Evolutionary conservation across 1,140 invertebrate species (phyloP).

Genomic region (Sesamia nonagrioides): DNA sequence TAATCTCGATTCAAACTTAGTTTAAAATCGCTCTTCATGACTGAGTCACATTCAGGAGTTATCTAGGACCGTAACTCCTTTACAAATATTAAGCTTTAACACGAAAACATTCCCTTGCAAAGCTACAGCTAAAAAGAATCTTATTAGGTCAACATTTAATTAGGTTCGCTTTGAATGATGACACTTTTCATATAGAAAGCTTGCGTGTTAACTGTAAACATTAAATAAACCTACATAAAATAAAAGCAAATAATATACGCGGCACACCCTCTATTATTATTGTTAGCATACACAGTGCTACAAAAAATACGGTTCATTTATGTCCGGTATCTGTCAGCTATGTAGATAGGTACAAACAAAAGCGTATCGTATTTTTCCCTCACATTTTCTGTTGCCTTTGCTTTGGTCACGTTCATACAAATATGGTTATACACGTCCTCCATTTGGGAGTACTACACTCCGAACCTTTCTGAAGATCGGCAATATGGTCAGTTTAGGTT

Average conservation of each 20-base stretch:
- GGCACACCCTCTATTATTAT: background rate
- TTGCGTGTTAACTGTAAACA: constrained; percentile 18
- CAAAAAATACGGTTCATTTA: background rate
- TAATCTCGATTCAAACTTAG: background rate
- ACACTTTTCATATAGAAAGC: constrained; percentile 14
- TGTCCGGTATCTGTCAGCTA: background rate
- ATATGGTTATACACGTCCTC: no score
- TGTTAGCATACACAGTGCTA: background rate
- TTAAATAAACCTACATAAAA: background rate
- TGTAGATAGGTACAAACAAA: background rate
- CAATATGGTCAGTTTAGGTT: no score
- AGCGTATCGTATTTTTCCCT: no score
- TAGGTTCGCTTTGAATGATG: constrained; percentile 7
- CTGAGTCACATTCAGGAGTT: background rate
- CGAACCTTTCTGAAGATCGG: no score
- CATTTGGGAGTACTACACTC: no score
- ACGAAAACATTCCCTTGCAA: background rate
- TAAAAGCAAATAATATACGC: constrained; percentile 10
- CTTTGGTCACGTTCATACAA: no score
- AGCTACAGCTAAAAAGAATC: background rate
- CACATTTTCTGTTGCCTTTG: no score
- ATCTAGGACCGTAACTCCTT: background rate
- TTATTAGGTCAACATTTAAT: constrained; percentile 23
- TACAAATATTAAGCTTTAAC: background rate
- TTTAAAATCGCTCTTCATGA: background rate